Evolutionary conservation across 2,888 invertebrate genomes (phyloP).

Genomic region (Epirrhoe tristata): DNA sequence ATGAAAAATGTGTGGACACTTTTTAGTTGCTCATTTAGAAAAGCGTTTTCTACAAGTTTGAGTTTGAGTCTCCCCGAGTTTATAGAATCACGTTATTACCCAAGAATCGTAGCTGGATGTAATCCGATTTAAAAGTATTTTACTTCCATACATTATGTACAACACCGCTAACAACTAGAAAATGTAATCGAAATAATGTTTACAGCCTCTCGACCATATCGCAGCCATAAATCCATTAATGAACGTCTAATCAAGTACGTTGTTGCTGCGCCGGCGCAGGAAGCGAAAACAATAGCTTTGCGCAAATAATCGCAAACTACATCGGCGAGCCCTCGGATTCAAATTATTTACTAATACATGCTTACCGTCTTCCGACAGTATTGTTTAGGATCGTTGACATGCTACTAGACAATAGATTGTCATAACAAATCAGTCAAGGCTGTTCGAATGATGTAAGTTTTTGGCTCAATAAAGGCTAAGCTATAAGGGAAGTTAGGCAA

Average conservation of each 20-base stretch:
- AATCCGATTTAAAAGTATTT: neutral
- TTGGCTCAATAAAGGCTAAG: neutral
- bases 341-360: slow-evolving; percentile 4
- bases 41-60: too few relatives aligned
- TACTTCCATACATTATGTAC: neutral
- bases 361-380: neutral
- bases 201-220: slow-evolving; percentile 6
- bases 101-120: neutral
- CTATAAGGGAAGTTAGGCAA: neutral
- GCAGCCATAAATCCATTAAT: slow-evolving; percentile 19
- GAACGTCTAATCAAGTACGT: slow-evolving; percentile 30
- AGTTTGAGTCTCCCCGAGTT: too few relatives aligned
- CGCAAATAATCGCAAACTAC: slow-evolving; percentile 49
- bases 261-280: slow-evolving; percentile 24
- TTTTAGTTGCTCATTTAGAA: too few relatives aligned
- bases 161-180: neutral
- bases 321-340: slow-evolving; percentile 14
- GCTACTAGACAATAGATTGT: neutral
- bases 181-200: neutral
- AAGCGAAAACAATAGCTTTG: slow-evolving; percentile 56
- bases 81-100: too few relatives aligned
- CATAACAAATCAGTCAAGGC: neutral
- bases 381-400: neutral
- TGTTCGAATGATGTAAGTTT: neutral
- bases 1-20: too few relatives aligned